Percentiles rank a stretch among this genome's conserved stretches.
Evolutionary conservation across 1,140 invertebrate genomes (phyloP).

Genomic region (Ostrea denselamellosa): DNA sequence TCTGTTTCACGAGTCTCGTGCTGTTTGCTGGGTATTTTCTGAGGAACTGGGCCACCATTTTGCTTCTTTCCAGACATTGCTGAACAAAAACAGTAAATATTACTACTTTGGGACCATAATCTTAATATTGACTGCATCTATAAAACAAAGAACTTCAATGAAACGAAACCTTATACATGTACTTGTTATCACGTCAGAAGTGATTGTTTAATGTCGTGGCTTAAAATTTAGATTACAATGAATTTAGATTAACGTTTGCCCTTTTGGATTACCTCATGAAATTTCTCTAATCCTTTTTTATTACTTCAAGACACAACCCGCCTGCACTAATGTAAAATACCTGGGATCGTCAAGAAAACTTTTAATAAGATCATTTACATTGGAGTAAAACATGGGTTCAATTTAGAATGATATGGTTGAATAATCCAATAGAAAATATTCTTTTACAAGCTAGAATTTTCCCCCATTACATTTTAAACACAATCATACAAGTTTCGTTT

Average conservation of each 20-base stretch:
- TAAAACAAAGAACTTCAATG: neutral
- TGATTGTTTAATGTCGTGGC: neutral
- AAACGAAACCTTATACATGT: neutral
- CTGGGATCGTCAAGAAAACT: no score
- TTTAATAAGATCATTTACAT: no score
- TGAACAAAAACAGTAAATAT: neutral
- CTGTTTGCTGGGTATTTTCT: constrained; percentile 7
- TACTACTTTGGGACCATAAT: neutral
- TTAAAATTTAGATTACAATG: neutral
- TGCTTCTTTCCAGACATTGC: constrained; percentile 13
- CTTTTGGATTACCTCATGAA: neutral
- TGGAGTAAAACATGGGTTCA: no score
- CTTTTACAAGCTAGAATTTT: no score
- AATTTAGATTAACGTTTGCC: neutral
- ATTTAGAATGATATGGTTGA: no score
- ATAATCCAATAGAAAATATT: no score
- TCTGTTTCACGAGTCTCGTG: constrained; percentile 18
- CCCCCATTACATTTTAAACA: no score
- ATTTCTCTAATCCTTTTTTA: neutral
- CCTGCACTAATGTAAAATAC: no score
- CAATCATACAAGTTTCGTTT: no score
- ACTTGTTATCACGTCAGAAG: neutral
- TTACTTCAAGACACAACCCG: no score
- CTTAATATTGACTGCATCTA: neutral
- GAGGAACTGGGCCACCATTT: neutral